phyloP scores from a whole-genome alignment of 1,140 invertebrate species.

The Ylistrum balloti region DNA sequence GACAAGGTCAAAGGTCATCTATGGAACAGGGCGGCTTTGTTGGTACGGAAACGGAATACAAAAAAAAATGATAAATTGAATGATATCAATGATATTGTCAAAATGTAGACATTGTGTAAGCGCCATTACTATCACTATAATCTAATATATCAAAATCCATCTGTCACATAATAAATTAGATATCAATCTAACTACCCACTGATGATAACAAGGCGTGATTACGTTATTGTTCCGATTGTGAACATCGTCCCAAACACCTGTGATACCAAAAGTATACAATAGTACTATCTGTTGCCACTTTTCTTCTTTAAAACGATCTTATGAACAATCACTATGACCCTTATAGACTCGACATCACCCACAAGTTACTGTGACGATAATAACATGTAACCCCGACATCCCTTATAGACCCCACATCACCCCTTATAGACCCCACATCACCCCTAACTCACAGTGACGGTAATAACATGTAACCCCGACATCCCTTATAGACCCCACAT shows the following conservation, averaged over 20 bases:
- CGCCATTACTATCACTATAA: background rate
- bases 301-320: background rate
- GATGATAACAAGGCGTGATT: background rate
- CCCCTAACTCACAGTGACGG: too few relatives aligned
- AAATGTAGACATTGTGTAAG: background rate
- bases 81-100: background rate
- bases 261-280: background rate
- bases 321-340: background rate
- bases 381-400: background rate
- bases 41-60: background rate
- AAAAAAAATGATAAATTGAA: background rate
- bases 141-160: background rate
- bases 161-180: conserved; percentile 16
- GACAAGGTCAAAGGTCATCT: background rate
- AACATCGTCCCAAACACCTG: too few relatives aligned
- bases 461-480: too few relatives aligned
- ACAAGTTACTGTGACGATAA: too few relatives aligned
- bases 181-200: background rate
- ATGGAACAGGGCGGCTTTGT: background rate
- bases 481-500: too few relatives aligned
- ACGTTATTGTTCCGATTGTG: background rate
- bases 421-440: too few relatives aligned
- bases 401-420: too few relatives aligned
- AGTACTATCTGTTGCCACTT: background rate
- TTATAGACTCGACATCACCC: too few relatives aligned